Evolutionary conservation across 1,140 invertebrate species (phyloP).

Genomic region (Tribolium castaneum): DNA sequence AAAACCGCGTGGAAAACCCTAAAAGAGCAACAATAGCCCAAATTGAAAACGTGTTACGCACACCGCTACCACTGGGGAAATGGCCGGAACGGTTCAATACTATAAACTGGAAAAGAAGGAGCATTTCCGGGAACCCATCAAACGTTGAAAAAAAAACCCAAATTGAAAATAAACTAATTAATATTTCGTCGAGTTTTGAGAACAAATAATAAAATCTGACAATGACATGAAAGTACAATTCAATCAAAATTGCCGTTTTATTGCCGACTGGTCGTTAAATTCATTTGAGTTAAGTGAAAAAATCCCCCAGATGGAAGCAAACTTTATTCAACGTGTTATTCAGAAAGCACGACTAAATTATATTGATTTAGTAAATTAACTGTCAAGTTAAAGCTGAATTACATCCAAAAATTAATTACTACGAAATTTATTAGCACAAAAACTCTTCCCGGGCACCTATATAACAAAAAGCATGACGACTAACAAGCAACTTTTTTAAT

Average conservation of each 20-base stretch:
- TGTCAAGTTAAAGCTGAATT: neutral
- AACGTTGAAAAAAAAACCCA: neutral
- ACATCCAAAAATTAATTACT: neutral
- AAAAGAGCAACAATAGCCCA: neutral
- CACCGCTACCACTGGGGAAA: slow-evolving; percentile 5
- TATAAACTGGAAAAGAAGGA: slow-evolving; percentile 5
- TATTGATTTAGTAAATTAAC: neutral
- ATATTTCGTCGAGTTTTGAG: too few species aligned
- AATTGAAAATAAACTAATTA: neutral
- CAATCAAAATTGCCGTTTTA: neutral
- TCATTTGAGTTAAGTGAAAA: neutral
- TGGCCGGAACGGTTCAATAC: slow-evolving; percentile 5
- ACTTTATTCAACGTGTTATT: neutral
- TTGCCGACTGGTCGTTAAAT: neutral
- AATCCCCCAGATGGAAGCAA: neutral
- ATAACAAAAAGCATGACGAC: neutral
- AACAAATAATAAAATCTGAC: too few species aligned
- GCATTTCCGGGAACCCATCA: slow-evolving; percentile 10
- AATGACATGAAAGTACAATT: neutral
- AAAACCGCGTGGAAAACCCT: neutral
- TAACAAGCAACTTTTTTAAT: neutral
- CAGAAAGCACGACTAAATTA: neutral
- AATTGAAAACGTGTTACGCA: neutral
- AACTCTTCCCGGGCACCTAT: neutral
- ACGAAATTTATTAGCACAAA: neutral